Conservation (phyloP, 2,888 invertebrate genomes). For the Adela reaumurella region DNA sequence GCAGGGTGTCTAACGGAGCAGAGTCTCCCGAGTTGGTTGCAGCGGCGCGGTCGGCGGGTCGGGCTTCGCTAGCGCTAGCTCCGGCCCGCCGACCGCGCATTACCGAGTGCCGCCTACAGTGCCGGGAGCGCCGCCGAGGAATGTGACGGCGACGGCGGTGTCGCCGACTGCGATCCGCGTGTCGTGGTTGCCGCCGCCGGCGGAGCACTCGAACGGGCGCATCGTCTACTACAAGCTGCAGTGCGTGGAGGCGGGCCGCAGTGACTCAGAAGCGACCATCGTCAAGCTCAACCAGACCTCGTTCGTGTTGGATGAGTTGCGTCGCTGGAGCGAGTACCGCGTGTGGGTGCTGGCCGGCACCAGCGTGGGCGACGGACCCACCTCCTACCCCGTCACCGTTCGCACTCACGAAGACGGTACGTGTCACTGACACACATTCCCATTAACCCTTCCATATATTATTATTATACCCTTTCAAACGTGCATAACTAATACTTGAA, state of each 20-base stretch:
- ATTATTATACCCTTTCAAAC: no score
- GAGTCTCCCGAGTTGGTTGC: not conserved
- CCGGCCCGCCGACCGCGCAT: constrained; percentile 16
- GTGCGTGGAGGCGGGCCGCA: constrained; percentile 79
- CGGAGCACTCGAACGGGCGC: constrained; percentile 86
- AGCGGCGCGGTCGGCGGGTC: not conserved
- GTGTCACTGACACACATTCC: no score
- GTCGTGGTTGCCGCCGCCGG: constrained; percentile 90
- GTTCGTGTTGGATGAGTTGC: constrained; percentile 83
- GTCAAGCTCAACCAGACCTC: constrained; percentile 76
- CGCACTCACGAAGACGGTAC: constrained; percentile 99
- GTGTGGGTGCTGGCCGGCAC: constrained; percentile 97
- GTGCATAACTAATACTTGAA: no score
- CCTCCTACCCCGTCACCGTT: constrained; percentile 86
- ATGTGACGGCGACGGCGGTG: constrained; percentile 84
- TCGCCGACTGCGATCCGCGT: constrained; percentile 88
- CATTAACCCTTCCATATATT: no score
- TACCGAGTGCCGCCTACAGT: constrained; percentile 62
- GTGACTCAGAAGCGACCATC: constrained; percentile 80
- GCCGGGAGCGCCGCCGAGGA: constrained; percentile 94
- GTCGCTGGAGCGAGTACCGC: constrained; percentile 94
- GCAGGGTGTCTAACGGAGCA: constrained; percentile 20
- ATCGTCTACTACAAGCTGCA: constrained; percentile 94
- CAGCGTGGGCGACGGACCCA: constrained; percentile 92
- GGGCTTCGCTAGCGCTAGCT: constrained; percentile 5